Evolutionary conservation across 2,797 vertebrate species (phyloP).

Genomic region (Epinephelus malabaricus): DNA sequence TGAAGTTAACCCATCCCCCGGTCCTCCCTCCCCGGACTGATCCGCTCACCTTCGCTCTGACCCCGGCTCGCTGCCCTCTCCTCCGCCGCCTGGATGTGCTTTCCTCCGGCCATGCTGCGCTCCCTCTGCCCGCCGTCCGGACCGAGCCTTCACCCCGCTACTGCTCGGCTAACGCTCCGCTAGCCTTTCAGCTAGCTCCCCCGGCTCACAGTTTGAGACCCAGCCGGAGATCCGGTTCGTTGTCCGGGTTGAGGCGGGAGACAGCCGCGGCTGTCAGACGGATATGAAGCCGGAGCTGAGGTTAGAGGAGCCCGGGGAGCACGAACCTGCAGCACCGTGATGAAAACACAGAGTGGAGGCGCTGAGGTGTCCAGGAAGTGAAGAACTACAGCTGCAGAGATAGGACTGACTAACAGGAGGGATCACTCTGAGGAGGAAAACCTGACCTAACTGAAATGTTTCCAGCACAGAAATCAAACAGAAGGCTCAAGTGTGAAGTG

Average conservation of each 20-base stretch:
- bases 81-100: conserved; percentile 54
- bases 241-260: background rate
- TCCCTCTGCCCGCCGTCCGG: conserved; percentile 38
- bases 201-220: background rate
- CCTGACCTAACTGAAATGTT: background rate
- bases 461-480: background rate
- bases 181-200: conserved; percentile 47
- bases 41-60: conserved; percentile 77
- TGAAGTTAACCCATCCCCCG: background rate
- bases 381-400: conserved; percentile 24
- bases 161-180: conserved; percentile 40
- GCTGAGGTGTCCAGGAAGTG: conserved; percentile 39
- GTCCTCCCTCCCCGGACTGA: background rate
- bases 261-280: background rate
- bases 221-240: background rate
- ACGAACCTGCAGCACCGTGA: conserved; percentile 11
- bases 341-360: background rate
- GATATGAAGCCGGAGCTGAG: conserved; percentile 1
- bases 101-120: conserved; percentile 74
- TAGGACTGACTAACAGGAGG: background rate
- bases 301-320: background rate
- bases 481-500: background rate
- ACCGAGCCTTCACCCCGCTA: conserved; percentile 35
- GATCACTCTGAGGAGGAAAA: conserved; percentile 19
- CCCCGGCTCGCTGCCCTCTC: conserved; percentile 58